phyloP scores from a whole-genome alignment of 1,140 invertebrate genomes.

The Chironomus striatipennis region DNA sequence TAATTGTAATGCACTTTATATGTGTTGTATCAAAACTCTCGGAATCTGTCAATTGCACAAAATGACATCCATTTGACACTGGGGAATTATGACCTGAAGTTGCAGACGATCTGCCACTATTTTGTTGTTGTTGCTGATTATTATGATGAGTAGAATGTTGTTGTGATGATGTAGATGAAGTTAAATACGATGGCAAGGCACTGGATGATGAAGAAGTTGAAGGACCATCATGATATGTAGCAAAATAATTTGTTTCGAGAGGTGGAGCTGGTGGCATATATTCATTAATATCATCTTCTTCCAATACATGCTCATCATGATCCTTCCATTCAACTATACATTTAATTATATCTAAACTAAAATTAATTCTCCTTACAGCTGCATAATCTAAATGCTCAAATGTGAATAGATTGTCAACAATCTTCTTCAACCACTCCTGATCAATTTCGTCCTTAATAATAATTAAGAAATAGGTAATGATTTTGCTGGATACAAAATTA shows the following conservation, averaged over 20 bases:
- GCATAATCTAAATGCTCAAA: conserved; percentile 47
- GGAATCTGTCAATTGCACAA: conserved; percentile 60
- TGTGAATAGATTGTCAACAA: conserved; percentile 54
- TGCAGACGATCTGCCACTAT: neutral
- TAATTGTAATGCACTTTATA: conserved; percentile 75
- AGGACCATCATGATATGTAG: conserved; percentile 34
- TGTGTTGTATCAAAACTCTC: conserved; percentile 72
- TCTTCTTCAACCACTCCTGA: conserved; percentile 65
- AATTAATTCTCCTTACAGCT: conserved; percentile 61
- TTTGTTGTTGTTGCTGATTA: neutral
- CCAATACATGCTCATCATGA: conserved; percentile 67
- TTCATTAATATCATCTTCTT: conserved; percentile 46
- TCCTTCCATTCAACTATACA: conserved; percentile 82
- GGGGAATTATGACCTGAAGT: conserved; percentile 17
- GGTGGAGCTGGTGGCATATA: conserved; percentile 33
- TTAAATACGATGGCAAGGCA: conserved; percentile 18
- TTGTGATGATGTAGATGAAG: neutral
- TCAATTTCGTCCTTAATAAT: conserved; percentile 72
- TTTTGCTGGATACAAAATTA: conserved; percentile 61
- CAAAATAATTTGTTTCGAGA: conserved; percentile 38
- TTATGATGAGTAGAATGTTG: neutral
- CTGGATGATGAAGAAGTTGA: neutral
- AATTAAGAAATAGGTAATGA: conserved; percentile 71
- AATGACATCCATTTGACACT: conserved; percentile 47
- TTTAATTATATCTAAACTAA: conserved; percentile 74